A percentile compares a stretch with the other conserved stretches of the same genome.
These are phyloP conservation scores for Cydia strobilella DNA, from an alignment of 1,140 invertebrate genomes.

Conservation along the genomic window DNA sequence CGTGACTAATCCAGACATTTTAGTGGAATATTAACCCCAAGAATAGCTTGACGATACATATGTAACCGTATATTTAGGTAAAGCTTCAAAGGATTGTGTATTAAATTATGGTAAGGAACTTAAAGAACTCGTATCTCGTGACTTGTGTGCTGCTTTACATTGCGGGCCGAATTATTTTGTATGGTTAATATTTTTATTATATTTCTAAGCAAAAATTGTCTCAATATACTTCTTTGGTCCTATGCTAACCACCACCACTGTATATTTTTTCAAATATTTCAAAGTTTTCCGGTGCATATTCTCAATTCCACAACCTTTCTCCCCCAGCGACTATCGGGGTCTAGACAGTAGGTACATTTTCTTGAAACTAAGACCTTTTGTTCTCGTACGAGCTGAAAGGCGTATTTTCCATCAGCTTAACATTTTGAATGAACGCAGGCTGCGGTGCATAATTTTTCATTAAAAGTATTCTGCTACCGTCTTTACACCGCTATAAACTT, in stretches of 20 bases:
- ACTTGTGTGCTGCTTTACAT: no score
- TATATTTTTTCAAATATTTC: no score
- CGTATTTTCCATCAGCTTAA: neutral
- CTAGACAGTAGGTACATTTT: neutral
- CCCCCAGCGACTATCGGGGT: neutral
- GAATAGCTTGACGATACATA: neutral
- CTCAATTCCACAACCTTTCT: neutral
- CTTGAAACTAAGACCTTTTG: slow-evolving; percentile 10
- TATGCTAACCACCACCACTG: no score
- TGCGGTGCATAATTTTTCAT: neutral
- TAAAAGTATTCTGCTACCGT: neutral
- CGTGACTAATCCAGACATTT: neutral
- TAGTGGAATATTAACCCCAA: neutral
- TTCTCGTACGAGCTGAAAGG: slow-evolving; percentile 3
- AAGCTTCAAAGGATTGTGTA: no score
- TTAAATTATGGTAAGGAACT: no score
- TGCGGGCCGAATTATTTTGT: no score
- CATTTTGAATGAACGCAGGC: neutral
- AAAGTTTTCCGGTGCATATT: neutral
- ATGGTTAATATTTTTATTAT: no score
- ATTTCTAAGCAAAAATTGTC: no score
- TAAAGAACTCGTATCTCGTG: no score
- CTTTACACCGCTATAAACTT: neutral
- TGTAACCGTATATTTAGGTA: no score
- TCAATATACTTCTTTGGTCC: no score